Evolutionary conservation across 2,113 vertebrate species (phyloP).

Genomic region (Laterallus jamaicensis): DNA sequence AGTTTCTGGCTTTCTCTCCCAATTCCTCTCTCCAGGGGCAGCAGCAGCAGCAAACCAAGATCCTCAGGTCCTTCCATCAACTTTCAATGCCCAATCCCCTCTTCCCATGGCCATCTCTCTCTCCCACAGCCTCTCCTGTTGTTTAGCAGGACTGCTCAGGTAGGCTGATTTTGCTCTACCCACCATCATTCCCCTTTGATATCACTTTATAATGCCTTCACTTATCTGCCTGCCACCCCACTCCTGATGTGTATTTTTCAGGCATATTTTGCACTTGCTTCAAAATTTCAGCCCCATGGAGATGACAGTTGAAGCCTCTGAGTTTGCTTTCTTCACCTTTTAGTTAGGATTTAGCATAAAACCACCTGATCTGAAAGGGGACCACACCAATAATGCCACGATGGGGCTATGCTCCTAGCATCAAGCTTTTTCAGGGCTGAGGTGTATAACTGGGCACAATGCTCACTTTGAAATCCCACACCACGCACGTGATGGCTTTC

Average conservation of each 20-base stretch:
- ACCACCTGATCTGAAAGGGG: neutral
- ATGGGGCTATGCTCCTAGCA: neutral
- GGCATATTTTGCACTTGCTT: neutral
- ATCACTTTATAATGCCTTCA: too few relatives aligned
- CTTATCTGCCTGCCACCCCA: too few relatives aligned
- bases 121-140: neutral
- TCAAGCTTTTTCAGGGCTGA: neutral
- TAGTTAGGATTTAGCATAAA: neutral
- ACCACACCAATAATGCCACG: neutral
- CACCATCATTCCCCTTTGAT: too few relatives aligned
- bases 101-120: neutral
- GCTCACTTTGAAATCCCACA: slow-evolving; percentile 44
- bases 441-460: slow-evolving; percentile 27
- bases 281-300: neutral
- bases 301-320: fast-evolving
- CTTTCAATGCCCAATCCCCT: neutral
- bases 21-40: neutral
- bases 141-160: neutral
- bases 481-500: slow-evolving; percentile 14
- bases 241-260: neutral
- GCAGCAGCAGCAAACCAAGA: neutral
- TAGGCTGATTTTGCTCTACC: too few relatives aligned
- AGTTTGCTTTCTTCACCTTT: neutral
- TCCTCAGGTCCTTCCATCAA: fast-evolving
- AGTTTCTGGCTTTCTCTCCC: neutral